phyloP scores from a whole-genome alignment of 2,797 vertebrate genomes.

The Acridotheres tristis region DNA sequence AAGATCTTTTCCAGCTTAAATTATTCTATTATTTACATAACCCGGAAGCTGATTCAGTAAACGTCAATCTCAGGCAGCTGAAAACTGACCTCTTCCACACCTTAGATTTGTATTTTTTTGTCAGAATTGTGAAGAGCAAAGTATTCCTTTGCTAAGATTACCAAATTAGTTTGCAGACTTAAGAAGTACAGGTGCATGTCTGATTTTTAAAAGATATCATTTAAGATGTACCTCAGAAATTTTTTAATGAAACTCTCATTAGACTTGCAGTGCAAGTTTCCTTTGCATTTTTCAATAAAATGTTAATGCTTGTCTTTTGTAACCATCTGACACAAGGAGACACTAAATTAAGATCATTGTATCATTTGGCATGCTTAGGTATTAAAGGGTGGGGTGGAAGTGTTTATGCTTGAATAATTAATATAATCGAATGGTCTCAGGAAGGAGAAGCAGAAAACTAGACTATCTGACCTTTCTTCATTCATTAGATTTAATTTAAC shows the following conservation, averaged over 20 bases:
- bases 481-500: conserved; percentile 7
- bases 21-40: not conserved
- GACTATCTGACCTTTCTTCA: not conserved
- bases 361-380: not conserved
- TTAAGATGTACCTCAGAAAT: not conserved
- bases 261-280: not conserved
- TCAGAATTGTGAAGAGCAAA: not conserved
- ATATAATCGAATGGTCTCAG: conserved; percentile 16
- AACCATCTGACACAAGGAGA: not conserved
- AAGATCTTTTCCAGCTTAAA: not conserved
- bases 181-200: not conserved
- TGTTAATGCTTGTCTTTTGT: not conserved
- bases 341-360: not conserved
- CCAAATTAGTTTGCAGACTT: not conserved
- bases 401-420: conserved; percentile 26
- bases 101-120: not conserved
- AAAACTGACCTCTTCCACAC: not conserved
- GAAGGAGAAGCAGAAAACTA: not conserved
- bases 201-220: not conserved
- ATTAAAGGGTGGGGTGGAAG: not conserved
- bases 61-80: not conserved
- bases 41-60: not conserved
- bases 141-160: not conserved
- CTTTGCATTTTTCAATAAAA: not conserved
- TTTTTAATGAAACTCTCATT: not conserved